Conservation (phyloP, 2,797 vertebrate species). For the Gymnodraco acuticeps region DNA sequence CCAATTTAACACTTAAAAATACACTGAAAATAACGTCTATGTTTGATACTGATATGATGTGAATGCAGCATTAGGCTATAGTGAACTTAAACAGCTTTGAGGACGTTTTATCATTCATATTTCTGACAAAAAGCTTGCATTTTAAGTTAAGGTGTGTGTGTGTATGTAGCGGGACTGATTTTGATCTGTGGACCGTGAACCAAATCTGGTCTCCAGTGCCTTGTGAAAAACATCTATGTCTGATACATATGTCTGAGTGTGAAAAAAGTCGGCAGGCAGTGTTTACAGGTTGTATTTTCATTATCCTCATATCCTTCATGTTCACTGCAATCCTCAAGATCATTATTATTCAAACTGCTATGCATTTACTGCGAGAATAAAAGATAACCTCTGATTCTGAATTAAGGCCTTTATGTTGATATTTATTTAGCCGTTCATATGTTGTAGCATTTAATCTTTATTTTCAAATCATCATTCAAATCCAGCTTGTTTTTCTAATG, state of each 20-base stretch:
- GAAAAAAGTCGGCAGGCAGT: conserved; percentile 69
- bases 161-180: conserved; percentile 60
- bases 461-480: conserved; percentile 24
- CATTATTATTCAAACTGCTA: conserved; percentile 7
- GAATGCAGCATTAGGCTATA: conserved; percentile 14
- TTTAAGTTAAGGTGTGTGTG: neutral
- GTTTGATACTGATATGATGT: conserved; percentile 7
- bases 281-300: conserved; percentile 75
- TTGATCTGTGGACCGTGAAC: conserved; percentile 67
- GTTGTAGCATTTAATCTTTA: conserved; percentile 43
- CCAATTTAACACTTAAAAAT: too few species aligned
- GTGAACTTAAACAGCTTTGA: conserved; percentile 24
- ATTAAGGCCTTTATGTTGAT: conserved; percentile 18
- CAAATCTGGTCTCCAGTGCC: conserved; percentile 81
- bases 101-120: conserved; percentile 21
- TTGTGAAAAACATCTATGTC: conserved; percentile 75
- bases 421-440: conserved; percentile 29
- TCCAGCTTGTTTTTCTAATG: conserved; percentile 9
- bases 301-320: conserved; percentile 21
- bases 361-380: conserved; percentile 18
- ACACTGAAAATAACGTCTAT: too few species aligned
- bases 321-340: conserved; percentile 3
- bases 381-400: conserved; percentile 11
- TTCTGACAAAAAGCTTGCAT: conserved; percentile 19
- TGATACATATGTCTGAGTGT: too few species aligned